Evolutionary conservation across 2,888 invertebrate genomes (phyloP), one percentile per base, ranked within the genome.

Genomic region (Prosopocoilus inquinatus): DNA sequence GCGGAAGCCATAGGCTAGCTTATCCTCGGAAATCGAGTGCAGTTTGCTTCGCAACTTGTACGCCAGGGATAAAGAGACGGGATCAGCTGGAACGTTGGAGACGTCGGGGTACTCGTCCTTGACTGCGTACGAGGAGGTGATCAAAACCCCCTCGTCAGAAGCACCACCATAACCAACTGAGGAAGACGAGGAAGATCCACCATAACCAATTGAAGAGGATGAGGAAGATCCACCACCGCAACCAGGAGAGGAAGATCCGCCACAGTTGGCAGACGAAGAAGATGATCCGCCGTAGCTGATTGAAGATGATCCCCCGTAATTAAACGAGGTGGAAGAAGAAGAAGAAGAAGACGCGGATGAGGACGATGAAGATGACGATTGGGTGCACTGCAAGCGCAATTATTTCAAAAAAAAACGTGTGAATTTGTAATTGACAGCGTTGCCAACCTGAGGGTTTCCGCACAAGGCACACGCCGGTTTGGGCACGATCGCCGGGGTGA

Each of bases 1-100:
- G 8, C 75, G 72, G 57, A 81, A 82, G 1, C 84, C 84, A 60
- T 79, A 84, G 3, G 79, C 70, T 5, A 84, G 65, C 59, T 76
- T 78, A 7, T 80, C 80, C 66, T 84, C 84, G 0, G 77, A 76
- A 4, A 78, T 72, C 13, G 70, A 69, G 39, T 75, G 73, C 4
- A 62, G 59, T 7, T 77, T 71, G 49, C 64, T 70, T 47, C 76
- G 77, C 9, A 76, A 70, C 56, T 77, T 77, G 43, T 74, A 71
- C 1, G 81, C 79, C 12, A 81, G 61, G 3, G 76, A 72, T 11
- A 81, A 67, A 38, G 81, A 81, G 1, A 81, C 78, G 5, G 80
- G 76, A 70, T 81, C 81, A 0, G 81, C 81, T 4, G 80, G 76
- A 7, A 64, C 60, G 8, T 59, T 28, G 20, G 20, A 28, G 20